A percentile compares a stretch with the other conserved stretches of the same genome.
Conservation (phyloP, 2,113 vertebrate genomes). For the Ptyas mucosa region DNA sequence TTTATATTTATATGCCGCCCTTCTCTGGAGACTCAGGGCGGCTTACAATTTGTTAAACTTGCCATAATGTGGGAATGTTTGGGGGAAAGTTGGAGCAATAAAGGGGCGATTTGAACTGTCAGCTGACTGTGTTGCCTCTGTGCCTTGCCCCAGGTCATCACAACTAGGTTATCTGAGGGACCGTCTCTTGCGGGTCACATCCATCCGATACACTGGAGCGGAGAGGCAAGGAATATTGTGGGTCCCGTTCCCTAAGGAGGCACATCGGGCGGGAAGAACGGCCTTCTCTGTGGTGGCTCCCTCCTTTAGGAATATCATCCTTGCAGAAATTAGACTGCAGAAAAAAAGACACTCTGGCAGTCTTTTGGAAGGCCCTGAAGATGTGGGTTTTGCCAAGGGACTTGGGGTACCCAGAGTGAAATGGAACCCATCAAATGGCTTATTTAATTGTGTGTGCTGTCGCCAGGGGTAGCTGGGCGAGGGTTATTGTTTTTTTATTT, state of each 20-base stretch:
- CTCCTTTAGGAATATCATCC: not conserved
- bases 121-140: too few relatives aligned
- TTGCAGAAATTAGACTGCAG: not conserved
- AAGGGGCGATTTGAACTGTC: too few relatives aligned
- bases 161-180: not conserved
- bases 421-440: not conserved
- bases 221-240: not conserved
- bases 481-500: not conserved
- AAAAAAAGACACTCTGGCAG: not conserved
- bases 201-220: not conserved
- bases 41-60: too few relatives aligned
- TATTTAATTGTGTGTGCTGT: not conserved
- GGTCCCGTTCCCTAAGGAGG: too few relatives aligned
- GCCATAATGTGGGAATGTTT: too few relatives aligned
- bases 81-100: too few relatives aligned
- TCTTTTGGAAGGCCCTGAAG: not conserved
- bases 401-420: not conserved
- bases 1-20: too few relatives aligned
- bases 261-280: not conserved
- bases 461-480: not conserved
- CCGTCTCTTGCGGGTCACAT: not conserved
- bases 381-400: not conserved
- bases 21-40: too few relatives aligned
- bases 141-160: too few relatives aligned
- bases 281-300: not conserved